A percentile compares a stretch with the other conserved stretches of the same genome.
These are phyloP conservation scores for Dasyurus viverrinus DNA, from an alignment of 2,113 vertebrate species.

Conservation along the genomic window DNA sequence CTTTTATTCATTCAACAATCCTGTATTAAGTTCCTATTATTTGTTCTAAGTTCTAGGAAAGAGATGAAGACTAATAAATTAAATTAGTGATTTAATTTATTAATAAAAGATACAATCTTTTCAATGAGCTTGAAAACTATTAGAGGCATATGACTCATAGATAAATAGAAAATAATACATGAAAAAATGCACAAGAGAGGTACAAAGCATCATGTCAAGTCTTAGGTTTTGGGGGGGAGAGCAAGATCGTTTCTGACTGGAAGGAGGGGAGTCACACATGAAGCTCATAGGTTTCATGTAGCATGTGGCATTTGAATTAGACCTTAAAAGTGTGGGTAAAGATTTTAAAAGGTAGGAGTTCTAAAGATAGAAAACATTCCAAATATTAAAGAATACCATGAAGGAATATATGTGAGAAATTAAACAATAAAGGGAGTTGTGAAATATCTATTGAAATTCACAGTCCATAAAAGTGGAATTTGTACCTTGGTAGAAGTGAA, in stretches of 20 bases:
- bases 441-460: background rate
- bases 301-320: background rate
- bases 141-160: background rate
- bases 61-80: background rate
- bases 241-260: background rate
- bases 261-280: background rate
- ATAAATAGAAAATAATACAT: background rate
- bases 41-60: background rate
- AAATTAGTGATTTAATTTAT: background rate
- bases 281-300: background rate
- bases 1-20: background rate
- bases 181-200: background rate
- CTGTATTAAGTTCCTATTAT: background rate
- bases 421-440: background rate
- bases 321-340: background rate
- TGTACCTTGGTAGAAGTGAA: background rate
- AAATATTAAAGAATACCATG: background rate
- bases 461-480: background rate
- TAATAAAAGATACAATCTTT: background rate
- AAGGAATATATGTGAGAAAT: background rate
- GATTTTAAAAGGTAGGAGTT: background rate
- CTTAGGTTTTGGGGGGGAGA: background rate
- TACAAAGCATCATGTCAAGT: background rate
- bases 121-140: background rate
- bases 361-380: background rate